Evolutionary conservation across 2,797 vertebrate species (phyloP), one percentile per base, ranked within the genome.

Genomic region (Gambelia wislizenii): DNA sequence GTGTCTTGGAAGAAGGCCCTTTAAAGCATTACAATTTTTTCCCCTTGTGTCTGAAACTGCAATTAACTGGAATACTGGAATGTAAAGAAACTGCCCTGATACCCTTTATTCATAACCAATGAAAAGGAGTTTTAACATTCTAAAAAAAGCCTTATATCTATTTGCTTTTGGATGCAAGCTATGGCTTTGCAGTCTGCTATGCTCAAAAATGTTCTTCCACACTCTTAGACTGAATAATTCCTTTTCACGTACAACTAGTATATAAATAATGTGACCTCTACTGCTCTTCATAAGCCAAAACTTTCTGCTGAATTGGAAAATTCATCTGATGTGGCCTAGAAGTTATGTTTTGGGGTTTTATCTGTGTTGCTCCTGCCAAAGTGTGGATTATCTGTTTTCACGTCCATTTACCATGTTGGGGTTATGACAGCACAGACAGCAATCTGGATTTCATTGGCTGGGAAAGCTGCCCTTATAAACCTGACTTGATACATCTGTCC

Each of bases 401-500:
- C 91, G 94, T 97, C 94, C 95, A 94, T 97, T 95, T 95, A 96
- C 94, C 92, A 92, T 92, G 96, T 95, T 91, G 95, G 95, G 94
- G 95, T 95, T 97, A 94, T 69, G 94, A 95, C 14, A 90, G 90
- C 95, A 95, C 94, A 96, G 96, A 97, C 96, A 96, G 95, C 96
- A 97, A 93, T 97, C 95, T 96, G 96, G 96, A 92, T 94, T 95
- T 92, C 92, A 94, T 89, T 94, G 96, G 96, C 96, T 96, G 97
- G 96, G 96, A 97, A 97, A 97, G 95, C 93, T 92, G 95, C 93
- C 95, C 95, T 93, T 93, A 96, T 97, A 96, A 97, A 97, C 96
- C 96, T 96, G 96, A 97, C 96, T 94, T 95, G 95, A 96, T 96
- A 94, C 96, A 97, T 97, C 96, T 97, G 96, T 96, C 95, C 92